phyloP scores from a whole-genome alignment of 2,888 invertebrate genomes.

The Zeuzera pyrina region DNA sequence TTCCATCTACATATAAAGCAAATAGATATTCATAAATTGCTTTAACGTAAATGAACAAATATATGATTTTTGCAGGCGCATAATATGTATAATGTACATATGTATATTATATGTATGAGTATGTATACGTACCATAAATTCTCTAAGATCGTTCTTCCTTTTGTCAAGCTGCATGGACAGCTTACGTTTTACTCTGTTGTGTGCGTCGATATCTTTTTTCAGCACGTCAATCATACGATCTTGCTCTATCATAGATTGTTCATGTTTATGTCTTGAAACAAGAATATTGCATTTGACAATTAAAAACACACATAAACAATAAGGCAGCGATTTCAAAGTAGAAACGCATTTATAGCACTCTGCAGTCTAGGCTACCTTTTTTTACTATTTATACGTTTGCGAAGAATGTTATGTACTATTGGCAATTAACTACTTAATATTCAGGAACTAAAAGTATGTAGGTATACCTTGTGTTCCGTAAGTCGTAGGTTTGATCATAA shows the following conservation, averaged over 20 bases:
- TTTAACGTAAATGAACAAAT: too few relatives aligned
- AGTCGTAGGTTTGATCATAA: slow-evolving; percentile 78
- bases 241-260: slow-evolving; percentile 74
- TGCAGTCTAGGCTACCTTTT: not conserved
- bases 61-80: too few relatives aligned
- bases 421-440: not conserved
- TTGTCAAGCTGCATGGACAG: slow-evolving; percentile 68
- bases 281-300: not conserved
- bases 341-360: too few relatives aligned
- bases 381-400: not conserved
- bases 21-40: too few relatives aligned
- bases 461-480: slow-evolving; percentile 76
- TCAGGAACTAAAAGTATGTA: slow-evolving; percentile 3
- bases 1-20: slow-evolving; percentile 68
- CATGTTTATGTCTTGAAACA: slow-evolving; percentile 56
- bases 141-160: slow-evolving; percentile 73
- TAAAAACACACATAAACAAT: not conserved
- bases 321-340: too few relatives aligned
- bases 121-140: slow-evolving; percentile 75
- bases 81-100: too few relatives aligned
- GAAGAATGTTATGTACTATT: not conserved
- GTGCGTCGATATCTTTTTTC: slow-evolving; percentile 73
- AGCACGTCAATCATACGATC: slow-evolving; percentile 70
- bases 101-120: not conserved
- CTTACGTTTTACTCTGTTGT: slow-evolving; percentile 70